Conservation (phyloP, 2,888 invertebrate species). For the Leptinotarsa peninsularis region DNA sequence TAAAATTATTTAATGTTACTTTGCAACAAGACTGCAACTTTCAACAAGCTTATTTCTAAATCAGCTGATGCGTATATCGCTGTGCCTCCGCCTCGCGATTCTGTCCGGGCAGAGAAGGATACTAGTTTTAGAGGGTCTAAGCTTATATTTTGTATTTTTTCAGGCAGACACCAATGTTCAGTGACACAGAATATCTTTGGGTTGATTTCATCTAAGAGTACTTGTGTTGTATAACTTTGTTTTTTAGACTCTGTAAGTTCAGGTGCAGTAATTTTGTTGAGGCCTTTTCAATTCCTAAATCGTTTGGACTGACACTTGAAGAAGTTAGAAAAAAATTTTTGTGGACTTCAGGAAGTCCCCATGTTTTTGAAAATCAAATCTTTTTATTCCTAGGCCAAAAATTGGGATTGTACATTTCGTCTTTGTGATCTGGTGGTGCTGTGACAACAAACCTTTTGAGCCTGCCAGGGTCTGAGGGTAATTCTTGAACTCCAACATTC, state of each 20-base stretch:
- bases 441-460: slow-evolving; percentile 3
- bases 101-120: background rate
- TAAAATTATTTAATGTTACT: background rate
- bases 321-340: background rate
- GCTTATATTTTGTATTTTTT: background rate
- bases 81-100: background rate
- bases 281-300: no score
- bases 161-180: background rate
- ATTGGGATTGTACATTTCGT: slow-evolving; percentile 6
- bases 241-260: slow-evolving; percentile 11
- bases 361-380: background rate
- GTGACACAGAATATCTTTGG: slow-evolving; percentile 17
- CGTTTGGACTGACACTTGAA: no score
- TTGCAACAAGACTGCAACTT: background rate
- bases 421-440: slow-evolving; percentile 5
- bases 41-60: background rate
- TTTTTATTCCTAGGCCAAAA: slow-evolving; percentile 14
- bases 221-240: slow-evolving; percentile 6
- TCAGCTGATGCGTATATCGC: slow-evolving; percentile 3
- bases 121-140: background rate
- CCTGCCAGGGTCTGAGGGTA: background rate
- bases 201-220: background rate
- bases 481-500: background rate
- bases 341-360: background rate
- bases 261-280: background rate